phyloP scores from a whole-genome alignment of 2,797 vertebrate genomes.

The Characodon lateralis region DNA sequence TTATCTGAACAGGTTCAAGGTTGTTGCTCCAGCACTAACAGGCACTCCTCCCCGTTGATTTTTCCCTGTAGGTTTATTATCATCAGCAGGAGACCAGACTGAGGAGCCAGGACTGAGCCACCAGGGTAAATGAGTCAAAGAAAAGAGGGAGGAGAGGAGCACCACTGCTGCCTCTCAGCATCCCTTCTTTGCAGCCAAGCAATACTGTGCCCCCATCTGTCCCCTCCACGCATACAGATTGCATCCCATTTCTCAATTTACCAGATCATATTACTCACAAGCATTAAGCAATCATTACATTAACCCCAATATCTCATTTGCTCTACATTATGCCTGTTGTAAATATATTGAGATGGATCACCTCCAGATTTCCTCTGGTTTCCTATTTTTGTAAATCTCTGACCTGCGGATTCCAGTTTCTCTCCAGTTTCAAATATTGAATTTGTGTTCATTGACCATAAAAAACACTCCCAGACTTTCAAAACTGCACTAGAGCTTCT shows the following conservation, averaged over 20 bases:
- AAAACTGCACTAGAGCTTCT: background rate
- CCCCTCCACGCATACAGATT: slow-evolving; percentile 85
- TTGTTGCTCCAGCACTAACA: slow-evolving; percentile 88
- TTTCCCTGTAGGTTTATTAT: slow-evolving; percentile 99
- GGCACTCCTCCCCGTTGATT: slow-evolving; percentile 99
- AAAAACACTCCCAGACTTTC: background rate
- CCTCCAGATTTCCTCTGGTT: background rate
- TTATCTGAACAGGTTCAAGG: slow-evolving; percentile 84
- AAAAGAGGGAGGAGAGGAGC: slow-evolving; percentile 78
- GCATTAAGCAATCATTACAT: slow-evolving; percentile 8
- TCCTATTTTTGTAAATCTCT: background rate
- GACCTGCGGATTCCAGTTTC: slow-evolving; percentile 1
- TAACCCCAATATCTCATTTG: slow-evolving; percentile 5
- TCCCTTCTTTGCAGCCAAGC: slow-evolving; percentile 85
- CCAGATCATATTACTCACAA: slow-evolving; percentile 21
- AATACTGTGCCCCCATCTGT: slow-evolving; percentile 88
- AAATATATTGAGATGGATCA: background rate
- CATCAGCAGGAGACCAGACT: slow-evolving; percentile 94
- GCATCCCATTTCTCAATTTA: slow-evolving; percentile 62
- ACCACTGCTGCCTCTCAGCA: slow-evolving; percentile 80
- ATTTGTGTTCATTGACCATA: background rate
- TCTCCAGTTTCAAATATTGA: background rate
- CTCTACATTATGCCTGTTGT: slow-evolving; percentile 1
- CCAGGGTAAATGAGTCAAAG: slow-evolving; percentile 99
- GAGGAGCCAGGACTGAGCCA: slow-evolving; percentile 95